Evolutionary conservation across 2,888 invertebrate genomes (phyloP), one percentile per base, ranked within the genome.

Genomic region (Hypomecis punctinalis): DNA sequence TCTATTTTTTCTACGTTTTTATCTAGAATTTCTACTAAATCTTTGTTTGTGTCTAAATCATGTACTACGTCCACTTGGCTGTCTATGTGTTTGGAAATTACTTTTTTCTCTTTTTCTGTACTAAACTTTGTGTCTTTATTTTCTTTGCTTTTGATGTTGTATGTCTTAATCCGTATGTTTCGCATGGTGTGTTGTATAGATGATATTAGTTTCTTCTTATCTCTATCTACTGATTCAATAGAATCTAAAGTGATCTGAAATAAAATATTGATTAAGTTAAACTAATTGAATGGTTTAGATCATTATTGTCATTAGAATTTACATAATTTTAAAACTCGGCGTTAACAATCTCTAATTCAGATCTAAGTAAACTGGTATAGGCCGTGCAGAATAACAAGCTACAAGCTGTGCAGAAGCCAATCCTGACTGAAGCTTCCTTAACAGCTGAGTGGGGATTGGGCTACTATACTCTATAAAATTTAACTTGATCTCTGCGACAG

Each of bases 231-330:
- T 11, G 40, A 23, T 13, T 13, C 8, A 4, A 72, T 47, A 33
- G 76, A 61, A 77, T 88, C 84, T 64, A 86, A 86, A 1, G 78
- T 76, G 7, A 84, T 77, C 84, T 84, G 70, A 11, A 74, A 78
- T 36, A 7, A 23, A 10, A 37, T 40, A 3, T 23, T 23, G 23
- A 23, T 23, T 23, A 23, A 23, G 23, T 23, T 23, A 23, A 23
- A 23, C 3, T 23, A 3, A 23, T 23, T 23, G 23, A 23, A 2
- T 23, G 23, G 23, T 23, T 23, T n/a, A n/a, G n/a, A n/a, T n/a
- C n/a, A n/a, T n/a, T n/a, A n/a, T n/a, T n/a, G n/a, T n/a, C n/a
- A n/a, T n/a, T n/a, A n/a, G 37, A 37, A 37, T 37, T 37, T 37
- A 37, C 37, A n/a, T n/a, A n/a, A n/a, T n/a, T n/a, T n/a, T n/a